Base-by-base conservation (phyloP, 2,113 vertebrate genomes). In the Stigmatopora nigra region DNA sequence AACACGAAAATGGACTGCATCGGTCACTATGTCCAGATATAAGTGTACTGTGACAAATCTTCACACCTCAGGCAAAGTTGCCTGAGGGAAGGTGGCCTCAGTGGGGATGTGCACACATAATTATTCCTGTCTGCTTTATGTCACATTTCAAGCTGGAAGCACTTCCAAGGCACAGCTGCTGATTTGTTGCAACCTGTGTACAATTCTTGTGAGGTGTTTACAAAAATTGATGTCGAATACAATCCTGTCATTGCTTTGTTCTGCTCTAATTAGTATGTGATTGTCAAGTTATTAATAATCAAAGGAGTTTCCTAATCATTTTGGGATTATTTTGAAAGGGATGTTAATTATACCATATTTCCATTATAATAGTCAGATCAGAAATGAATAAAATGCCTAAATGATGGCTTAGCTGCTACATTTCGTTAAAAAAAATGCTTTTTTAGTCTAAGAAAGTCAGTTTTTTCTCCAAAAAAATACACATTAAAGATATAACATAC, bases 101-200 rank as follows among this genome's bases (percentile, higher is more conserved):
- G 73, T 76, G 70, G 52, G 75, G 36, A 20, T 15, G 66, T 25
- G 65, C 65, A 75, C 62, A 60, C 15, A 57, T 73, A 79, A 75
- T 84, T 82, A 71, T 69, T 67, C 66, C 77, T 71, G 70, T 73
- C 81, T 68, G 74, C 78, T 81, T 85, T 81, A 76, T 79, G 51
- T 53, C 65, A 80, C 76, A 81, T 82, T 81, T 78, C 68, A 78
- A 82, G 73, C 70, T 58, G 71, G 61, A 61, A 61, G 69, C 71
- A 75, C 80, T 81, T 86, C 86, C 83, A 83, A 67, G 61, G 60
- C 60, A 56, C 65, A 80, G 58, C 76, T 71, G 76, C 36, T 47
- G 55, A 48, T 77, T 56, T 64, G 71, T 22, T 60, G 63, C 75
- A 73, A 73, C 72, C 69, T 77, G 74, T 69, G 44, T 15, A 22